These are phyloP conservation scores for Oceanodroma tethys DNA, from an alignment of 2,113 vertebrate genomes.

Conservation along the genomic window DNA sequence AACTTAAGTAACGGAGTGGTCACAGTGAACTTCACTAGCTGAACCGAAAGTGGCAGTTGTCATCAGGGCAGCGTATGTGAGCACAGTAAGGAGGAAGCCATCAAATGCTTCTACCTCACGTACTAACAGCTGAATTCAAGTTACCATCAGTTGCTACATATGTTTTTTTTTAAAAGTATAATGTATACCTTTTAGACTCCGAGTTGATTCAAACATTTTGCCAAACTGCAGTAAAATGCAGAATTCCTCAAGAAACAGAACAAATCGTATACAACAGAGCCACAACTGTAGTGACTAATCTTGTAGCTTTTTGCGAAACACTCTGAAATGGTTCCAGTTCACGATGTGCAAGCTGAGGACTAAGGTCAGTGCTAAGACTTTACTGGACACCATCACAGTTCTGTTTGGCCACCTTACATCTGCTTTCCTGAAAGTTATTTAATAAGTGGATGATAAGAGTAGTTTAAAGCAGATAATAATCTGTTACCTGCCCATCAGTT, in stretches of 20 bases:
- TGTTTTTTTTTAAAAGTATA: neutral
- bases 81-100: neutral
- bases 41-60: neutral
- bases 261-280: neutral
- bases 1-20: neutral
- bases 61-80: neutral
- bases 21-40: neutral
- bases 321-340: neutral
- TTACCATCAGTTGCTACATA: neutral
- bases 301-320: neutral
- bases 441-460: neutral
- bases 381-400: neutral
- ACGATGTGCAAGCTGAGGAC: neutral
- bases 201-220: neutral
- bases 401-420: neutral
- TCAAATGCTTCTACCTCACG: neutral
- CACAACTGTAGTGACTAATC: neutral
- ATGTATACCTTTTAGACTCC: neutral
- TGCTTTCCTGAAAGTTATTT: neutral
- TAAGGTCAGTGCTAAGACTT: neutral
- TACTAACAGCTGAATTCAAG: neutral
- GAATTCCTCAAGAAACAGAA: neutral
- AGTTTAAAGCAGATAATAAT: neutral
- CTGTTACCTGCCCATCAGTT: conserved; percentile 86
- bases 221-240: neutral